These are phyloP conservation scores for Ahaetulla prasina DNA, from an alignment of 2,113 vertebrate genomes.

Conservation along the genomic window DNA sequence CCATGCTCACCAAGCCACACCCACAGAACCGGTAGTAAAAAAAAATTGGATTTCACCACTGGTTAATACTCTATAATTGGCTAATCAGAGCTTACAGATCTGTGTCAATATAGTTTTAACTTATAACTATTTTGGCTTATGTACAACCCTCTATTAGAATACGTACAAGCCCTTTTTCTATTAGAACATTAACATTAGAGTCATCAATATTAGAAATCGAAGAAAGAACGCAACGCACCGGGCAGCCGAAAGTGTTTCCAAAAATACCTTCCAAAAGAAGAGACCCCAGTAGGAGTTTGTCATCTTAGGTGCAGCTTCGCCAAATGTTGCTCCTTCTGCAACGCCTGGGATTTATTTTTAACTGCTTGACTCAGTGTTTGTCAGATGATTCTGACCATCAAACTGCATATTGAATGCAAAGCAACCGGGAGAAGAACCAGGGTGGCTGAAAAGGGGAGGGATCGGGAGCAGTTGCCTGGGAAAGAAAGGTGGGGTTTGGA, in stretches of 20 bases:
- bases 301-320: conserved; percentile 54
- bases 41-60: too few species aligned
- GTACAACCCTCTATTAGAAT: too few species aligned
- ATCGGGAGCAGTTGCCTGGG: conserved; percentile 53
- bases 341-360: conserved; percentile 76
- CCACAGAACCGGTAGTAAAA: too few species aligned
- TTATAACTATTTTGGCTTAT: not conserved
- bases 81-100: not conserved
- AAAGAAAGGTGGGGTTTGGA: conserved; percentile 61
- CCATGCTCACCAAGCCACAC: too few species aligned
- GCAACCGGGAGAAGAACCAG: conserved; percentile 51
- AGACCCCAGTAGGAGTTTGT: conserved; percentile 49
- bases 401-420: conserved; percentile 47
- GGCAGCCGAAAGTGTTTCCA: conserved; percentile 39
- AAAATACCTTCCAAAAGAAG: conserved; percentile 7
- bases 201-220: not conserved
- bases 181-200: not conserved
- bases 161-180: not conserved
- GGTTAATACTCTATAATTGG: rapidly evolving
- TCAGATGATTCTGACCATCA: conserved; percentile 71
- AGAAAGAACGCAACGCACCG: conserved; percentile 41
- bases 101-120: not conserved
- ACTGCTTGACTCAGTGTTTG: conserved; percentile 72
- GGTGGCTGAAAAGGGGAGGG: conserved; percentile 26
- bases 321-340: conserved; percentile 61